Conservation (phyloP, 2,797 vertebrate species). For the Gymnothorax reevesii region DNA sequence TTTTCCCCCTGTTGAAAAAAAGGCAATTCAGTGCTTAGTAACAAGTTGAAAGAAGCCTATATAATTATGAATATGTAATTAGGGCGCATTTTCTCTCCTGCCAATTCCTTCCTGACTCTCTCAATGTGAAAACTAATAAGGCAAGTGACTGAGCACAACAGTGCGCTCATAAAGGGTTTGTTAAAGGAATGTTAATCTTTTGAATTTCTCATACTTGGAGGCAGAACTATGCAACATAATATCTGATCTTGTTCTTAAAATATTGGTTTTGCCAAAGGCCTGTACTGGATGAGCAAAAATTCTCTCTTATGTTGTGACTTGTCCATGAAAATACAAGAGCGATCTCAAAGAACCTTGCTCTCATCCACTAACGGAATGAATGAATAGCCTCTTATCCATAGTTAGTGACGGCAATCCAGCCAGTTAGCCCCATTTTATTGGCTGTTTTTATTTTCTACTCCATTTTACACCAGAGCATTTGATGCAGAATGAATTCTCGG, state of each 20-base stretch:
- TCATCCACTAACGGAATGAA: background rate
- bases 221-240: background rate
- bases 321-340: background rate
- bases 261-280: background rate
- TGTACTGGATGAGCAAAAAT: no score
- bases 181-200: background rate
- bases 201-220: background rate
- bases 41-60: conserved; percentile 5
- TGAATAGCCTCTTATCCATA: background rate
- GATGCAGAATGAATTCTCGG: background rate
- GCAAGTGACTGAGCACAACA: background rate
- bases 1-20: background rate
- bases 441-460: background rate
- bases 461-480: background rate
- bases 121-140: background rate
- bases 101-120: background rate
- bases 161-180: background rate
- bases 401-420: background rate
- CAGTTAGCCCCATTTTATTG: background rate
- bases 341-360: background rate
- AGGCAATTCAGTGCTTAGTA: background rate
- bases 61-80: conserved; percentile 12
- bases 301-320: background rate
- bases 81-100: background rate
- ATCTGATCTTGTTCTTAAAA: background rate